phyloP scores from a whole-genome alignment of 2,888 invertebrate genomes.

The Drosophila anomalipes region DNA sequence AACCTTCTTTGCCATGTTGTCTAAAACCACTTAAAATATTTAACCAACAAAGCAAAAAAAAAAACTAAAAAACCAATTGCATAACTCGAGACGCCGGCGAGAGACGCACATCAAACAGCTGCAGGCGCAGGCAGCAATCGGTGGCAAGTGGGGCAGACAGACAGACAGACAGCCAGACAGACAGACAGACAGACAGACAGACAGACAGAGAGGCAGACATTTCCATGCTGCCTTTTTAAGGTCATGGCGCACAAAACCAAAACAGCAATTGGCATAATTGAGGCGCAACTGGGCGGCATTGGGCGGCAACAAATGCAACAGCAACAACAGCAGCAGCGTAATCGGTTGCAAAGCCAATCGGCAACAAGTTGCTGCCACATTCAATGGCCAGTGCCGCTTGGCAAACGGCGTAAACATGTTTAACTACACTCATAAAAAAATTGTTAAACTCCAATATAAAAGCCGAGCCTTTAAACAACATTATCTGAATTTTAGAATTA shows the following conservation, averaged over 20 bases:
- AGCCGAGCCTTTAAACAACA: neutral
- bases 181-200: slow-evolving; percentile 46
- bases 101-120: slow-evolving; percentile 72
- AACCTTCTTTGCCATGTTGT: slow-evolving; percentile 66
- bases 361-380: slow-evolving; percentile 71
- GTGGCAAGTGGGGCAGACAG: slow-evolving; percentile 46
- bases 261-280: slow-evolving; percentile 80
- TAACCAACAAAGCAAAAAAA: slow-evolving; percentile 55
- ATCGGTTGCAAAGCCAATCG: slow-evolving; percentile 47
- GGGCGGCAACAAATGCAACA: slow-evolving; percentile 22
- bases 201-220: slow-evolving; percentile 45
- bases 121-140: slow-evolving; percentile 30
- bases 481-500: neutral
- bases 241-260: slow-evolving; percentile 70
- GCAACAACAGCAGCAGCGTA: slow-evolving; percentile 21
- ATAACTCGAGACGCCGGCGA: slow-evolving; percentile 61
- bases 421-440: neutral
- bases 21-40: slow-evolving; percentile 79
- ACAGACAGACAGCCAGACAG: slow-evolving; percentile 55
- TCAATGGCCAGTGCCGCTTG: slow-evolving; percentile 24
- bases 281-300: slow-evolving; percentile 58
- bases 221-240: slow-evolving; percentile 82
- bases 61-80: slow-evolving; percentile 50
- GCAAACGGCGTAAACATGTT: neutral
- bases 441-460: neutral